Conservation (phyloP, 1,140 invertebrate species). For the Zaprionus inermis region DNA sequence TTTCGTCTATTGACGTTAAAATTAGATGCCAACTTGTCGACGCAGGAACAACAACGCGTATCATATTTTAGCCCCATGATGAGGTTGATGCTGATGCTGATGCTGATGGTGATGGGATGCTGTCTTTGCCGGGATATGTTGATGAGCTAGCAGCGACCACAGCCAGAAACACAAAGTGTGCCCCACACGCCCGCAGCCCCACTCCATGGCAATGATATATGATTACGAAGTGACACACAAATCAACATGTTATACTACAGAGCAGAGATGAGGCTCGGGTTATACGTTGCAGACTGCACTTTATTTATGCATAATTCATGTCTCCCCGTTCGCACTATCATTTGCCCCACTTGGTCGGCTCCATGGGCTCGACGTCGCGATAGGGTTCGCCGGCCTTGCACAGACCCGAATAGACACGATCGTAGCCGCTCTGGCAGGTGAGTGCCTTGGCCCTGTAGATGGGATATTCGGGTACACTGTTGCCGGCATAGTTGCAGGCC, state of each 20-base stretch:
- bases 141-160: conserved; percentile 15
- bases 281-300: conserved; percentile 9
- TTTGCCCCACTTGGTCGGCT: conserved; percentile 26
- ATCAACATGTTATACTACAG: conserved; percentile 75
- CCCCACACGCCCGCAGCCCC: background rate
- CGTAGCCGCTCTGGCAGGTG: conserved; percentile 55
- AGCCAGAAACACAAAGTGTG: background rate
- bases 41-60: conserved; percentile 67
- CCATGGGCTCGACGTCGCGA: conserved; percentile 12
- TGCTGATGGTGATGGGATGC: conserved; percentile 39
- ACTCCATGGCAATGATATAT: conserved; percentile 69
- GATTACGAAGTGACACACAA: conserved; percentile 56
- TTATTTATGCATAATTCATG: conserved; percentile 28
- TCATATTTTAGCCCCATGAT: conserved; percentile 73
- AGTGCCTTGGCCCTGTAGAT: conserved; percentile 47
- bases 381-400: conserved; percentile 57
- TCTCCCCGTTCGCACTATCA: background rate
- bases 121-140: conserved; percentile 29
- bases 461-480: conserved; percentile 36
- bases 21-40: conserved; percentile 81
- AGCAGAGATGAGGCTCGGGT: conserved; percentile 23
- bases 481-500: conserved; percentile 67
- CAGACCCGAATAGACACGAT: conserved; percentile 40
- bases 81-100: conserved; percentile 36
- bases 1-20: conserved; percentile 82